phyloP scores from a whole-genome alignment of 1,140 invertebrate genomes.

The Panagrolaimus sp. region DNA sequence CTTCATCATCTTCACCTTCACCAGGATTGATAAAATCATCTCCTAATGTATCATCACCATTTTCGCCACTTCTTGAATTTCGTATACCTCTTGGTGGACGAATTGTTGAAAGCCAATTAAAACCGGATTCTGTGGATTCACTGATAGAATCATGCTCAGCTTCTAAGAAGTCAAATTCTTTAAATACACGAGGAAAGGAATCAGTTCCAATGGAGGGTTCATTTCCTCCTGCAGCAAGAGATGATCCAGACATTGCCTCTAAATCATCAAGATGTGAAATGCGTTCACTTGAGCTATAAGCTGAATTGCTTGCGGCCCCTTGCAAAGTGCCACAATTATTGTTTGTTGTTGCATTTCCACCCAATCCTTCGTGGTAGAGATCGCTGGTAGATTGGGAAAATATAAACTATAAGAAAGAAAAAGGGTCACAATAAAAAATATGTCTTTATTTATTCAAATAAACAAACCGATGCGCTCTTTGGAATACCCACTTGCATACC shows the following conservation, averaged over 20 bases:
- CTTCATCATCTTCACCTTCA: conserved; percentile 33
- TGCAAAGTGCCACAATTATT: conserved; percentile 25
- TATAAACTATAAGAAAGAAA: conserved; percentile 43
- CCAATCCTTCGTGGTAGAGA: conserved; percentile 30
- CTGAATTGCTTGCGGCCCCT: conserved; percentile 28
- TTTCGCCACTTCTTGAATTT: conserved; percentile 29
- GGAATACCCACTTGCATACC: conserved; percentile 84
- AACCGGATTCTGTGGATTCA: conserved; percentile 71
- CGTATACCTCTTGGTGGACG: conserved; percentile 37
- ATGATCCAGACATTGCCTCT: conserved; percentile 50
- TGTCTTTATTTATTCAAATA: neutral
- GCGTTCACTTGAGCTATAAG: conserved; percentile 36
- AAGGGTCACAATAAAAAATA: conserved; percentile 18
- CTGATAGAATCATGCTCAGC: conserved; percentile 89
- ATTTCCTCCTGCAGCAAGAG: conserved; percentile 31
- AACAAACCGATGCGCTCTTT: conserved; percentile 86
- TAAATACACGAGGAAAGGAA: conserved; percentile 70
- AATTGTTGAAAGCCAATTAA: conserved; percentile 78
- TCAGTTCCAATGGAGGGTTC: conserved; percentile 47
- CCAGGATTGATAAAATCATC: conserved; percentile 28
- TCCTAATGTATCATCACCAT: conserved; percentile 28
- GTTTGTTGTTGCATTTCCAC: conserved; percentile 12
- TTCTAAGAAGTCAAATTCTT: conserved; percentile 96
- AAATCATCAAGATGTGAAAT: conserved; percentile 37
- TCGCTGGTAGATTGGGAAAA: conserved; percentile 56